Evolutionary conservation across 2,113 vertebrate genomes (phyloP).

Genomic region (Prunella fulvescens): DNA sequence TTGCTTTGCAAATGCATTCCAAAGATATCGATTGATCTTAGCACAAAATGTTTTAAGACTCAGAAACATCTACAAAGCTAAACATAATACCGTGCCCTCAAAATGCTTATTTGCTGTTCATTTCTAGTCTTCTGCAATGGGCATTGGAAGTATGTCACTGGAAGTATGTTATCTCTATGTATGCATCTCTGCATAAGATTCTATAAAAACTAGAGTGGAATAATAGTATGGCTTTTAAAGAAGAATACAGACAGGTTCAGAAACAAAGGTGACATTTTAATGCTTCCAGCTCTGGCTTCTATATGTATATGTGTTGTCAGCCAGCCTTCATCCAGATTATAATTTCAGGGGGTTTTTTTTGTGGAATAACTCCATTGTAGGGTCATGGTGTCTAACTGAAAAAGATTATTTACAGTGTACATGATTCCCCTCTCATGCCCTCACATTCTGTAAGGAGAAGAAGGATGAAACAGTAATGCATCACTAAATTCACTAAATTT

Average conservation of each 20-base stretch:
- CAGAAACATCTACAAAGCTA: neutral
- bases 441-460: neutral
- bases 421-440: neutral
- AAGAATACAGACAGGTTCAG: neutral
- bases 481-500: neutral
- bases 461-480: neutral
- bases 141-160: neutral
- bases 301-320: neutral
- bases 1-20: neutral
- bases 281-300: neutral
- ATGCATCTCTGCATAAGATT: neutral
- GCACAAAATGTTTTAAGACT: neutral
- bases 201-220: neutral
- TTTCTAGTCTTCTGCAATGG: neutral
- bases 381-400: neutral
- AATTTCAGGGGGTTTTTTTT: conserved; percentile 6
- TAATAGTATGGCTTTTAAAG: neutral
- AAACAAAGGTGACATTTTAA: neutral
- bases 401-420: neutral
- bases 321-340: neutral
- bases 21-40: neutral
- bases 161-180: neutral
- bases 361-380: neutral
- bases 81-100: neutral
- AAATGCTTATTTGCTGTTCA: neutral